A percentile compares a stretch with the other conserved stretches of the same genome.
Conservation (phyloP, 2,888 invertebrate species). For the Dendrolimus houi region DNA sequence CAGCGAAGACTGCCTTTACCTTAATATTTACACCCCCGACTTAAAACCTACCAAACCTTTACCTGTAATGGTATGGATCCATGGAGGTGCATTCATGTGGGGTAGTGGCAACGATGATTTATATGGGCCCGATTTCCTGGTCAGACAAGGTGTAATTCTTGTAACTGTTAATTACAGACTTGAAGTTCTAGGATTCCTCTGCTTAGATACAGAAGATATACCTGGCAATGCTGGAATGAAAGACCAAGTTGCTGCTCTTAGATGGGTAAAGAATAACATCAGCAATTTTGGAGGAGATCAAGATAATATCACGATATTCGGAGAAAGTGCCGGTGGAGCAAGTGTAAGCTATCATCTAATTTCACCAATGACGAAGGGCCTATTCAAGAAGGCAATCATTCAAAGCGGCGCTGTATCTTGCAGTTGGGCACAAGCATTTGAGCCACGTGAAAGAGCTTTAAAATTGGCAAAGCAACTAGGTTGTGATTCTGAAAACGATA, state of each 20-base stretch:
- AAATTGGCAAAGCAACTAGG: conserved; percentile 37
- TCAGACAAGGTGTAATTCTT: conserved; percentile 44
- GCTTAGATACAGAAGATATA: conserved; percentile 47
- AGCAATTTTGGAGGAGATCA: conserved; percentile 52
- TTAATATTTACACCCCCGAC: conserved; percentile 55
- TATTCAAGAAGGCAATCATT: conserved; percentile 72
- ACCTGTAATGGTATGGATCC: conserved; percentile 58
- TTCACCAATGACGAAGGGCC: conserved; percentile 58
- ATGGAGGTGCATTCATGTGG: conserved; percentile 42
- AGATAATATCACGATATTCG: conserved; percentile 57
- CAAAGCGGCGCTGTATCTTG: conserved; percentile 81
- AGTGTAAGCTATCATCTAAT: conserved; percentile 44
- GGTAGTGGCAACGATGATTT: conserved; percentile 45
- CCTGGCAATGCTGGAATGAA: conserved; percentile 67
- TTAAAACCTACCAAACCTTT: conserved; percentile 23
- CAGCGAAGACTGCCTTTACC: conserved; percentile 52
- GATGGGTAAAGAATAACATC: conserved; percentile 57
- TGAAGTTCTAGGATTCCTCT: conserved; percentile 51
- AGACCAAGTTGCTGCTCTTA: conserved; percentile 57
- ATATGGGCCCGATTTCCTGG: conserved; percentile 52
- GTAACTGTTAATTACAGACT: conserved; percentile 61
- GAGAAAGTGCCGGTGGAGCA: conserved; percentile 55
- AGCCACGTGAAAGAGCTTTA: conserved; percentile 65
- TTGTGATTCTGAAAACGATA: conserved; percentile 34
- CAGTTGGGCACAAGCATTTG: conserved; percentile 57